phyloP scores from a whole-genome alignment of 2,113 vertebrate genomes.

The Anser cygnoides region DNA sequence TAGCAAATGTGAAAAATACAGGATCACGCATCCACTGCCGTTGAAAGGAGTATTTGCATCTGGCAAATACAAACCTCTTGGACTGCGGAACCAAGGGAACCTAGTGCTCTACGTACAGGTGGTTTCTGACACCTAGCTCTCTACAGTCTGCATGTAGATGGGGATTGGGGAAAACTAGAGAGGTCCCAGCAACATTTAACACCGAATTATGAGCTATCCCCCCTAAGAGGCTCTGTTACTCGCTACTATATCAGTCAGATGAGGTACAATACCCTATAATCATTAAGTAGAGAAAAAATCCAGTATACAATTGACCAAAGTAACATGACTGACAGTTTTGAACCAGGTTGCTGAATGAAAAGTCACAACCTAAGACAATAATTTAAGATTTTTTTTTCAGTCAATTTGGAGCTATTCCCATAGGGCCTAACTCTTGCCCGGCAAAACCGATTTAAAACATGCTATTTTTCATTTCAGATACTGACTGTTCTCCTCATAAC shows the following conservation, averaged over 20 bases:
- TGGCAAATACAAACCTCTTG: background rate
- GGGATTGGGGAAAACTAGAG: background rate
- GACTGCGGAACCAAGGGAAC: background rate
- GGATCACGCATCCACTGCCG: background rate
- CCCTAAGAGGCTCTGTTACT: background rate
- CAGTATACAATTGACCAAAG: background rate
- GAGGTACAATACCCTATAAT: background rate
- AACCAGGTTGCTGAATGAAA: background rate
- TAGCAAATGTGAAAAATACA: background rate
- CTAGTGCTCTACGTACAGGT: background rate
- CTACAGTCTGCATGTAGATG: background rate
- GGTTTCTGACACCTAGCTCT: background rate
- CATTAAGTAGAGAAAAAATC: background rate
- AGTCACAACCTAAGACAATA: background rate
- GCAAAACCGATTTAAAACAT: background rate
- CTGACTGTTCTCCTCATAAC: background rate
- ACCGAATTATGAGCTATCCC: background rate
- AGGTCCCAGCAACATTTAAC: background rate
- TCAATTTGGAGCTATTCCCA: background rate
- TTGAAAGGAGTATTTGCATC: background rate
- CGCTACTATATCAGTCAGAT: background rate
- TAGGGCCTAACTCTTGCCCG: background rate
- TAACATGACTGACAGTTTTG: background rate
- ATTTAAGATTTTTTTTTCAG: background rate
- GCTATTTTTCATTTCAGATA: background rate